A percentile compares a stretch with the other conserved stretches of the same genome.
phyloP scores from a whole-genome alignment of 92 coral and sea anemone species.

The Umimayanthus kanabou region DNA sequence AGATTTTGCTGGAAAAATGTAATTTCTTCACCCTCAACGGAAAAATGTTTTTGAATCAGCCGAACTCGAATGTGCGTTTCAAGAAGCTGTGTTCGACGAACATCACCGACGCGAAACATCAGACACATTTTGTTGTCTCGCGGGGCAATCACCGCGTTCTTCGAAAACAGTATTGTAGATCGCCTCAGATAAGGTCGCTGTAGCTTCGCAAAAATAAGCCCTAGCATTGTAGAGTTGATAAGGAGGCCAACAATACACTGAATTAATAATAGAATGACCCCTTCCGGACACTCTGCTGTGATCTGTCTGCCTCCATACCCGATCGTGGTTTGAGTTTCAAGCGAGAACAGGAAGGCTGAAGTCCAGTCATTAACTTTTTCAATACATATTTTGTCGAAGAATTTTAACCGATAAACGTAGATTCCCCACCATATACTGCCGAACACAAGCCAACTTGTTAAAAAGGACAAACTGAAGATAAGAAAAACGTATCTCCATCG shows the following conservation, averaged over 20 bases:
- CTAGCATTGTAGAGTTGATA: slow-evolving; percentile 69
- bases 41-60: slow-evolving; percentile 56
- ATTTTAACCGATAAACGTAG: slow-evolving; percentile 59
- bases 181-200: slow-evolving; percentile 70
- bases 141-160: slow-evolving; percentile 70
- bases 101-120: slow-evolving; percentile 78
- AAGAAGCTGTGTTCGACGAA: slow-evolving; percentile 71
- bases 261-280: slow-evolving; percentile 62
- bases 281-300: slow-evolving; percentile 85
- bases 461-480: slow-evolving; percentile 73
- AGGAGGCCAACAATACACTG: slow-evolving; percentile 77
- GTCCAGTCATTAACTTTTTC: slow-evolving; percentile 77
- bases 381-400: slow-evolving; percentile 57
- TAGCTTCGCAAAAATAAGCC: slow-evolving; percentile 76
- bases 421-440: slow-evolving; percentile 95
- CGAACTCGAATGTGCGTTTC: slow-evolving; percentile 72
- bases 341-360: slow-evolving; percentile 78
- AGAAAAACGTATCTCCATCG: slow-evolving; percentile 92
- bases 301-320: slow-evolving; percentile 80
- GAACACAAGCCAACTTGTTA: slow-evolving; percentile 85
- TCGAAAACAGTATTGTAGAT: slow-evolving; percentile 62
- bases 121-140: slow-evolving; percentile 71
- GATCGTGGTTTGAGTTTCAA: slow-evolving; percentile 82
- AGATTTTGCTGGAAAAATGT: slow-evolving; percentile 58
- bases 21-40: slow-evolving; percentile 67